Conservation (phyloP, 2,113 vertebrate species). For the Oceanodroma tethys region DNA sequence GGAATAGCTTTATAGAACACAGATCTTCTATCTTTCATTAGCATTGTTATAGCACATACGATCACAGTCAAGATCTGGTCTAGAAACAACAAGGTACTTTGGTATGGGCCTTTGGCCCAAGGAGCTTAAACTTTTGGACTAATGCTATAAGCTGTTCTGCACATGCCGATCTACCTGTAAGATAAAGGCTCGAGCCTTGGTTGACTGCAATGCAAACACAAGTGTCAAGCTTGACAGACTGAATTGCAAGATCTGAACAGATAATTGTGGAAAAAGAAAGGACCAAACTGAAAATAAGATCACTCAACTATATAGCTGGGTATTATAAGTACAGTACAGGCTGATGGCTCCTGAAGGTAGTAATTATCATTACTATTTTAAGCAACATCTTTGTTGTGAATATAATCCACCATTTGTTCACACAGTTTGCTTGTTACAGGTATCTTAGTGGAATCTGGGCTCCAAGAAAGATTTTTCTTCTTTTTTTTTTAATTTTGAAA, state of each 20-base stretch:
- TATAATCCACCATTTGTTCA: background rate
- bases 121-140: background rate
- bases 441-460: background rate
- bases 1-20: background rate
- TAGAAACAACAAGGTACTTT: background rate
- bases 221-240: background rate
- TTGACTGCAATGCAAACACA: background rate
- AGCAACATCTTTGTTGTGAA: background rate
- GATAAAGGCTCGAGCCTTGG: background rate
- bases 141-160: background rate
- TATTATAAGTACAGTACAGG: background rate
- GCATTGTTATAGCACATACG: background rate
- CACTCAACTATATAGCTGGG: background rate
- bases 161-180: background rate
- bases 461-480: background rate
- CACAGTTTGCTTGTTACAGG: background rate
- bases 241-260: background rate
- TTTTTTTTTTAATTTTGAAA: background rate
- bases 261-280: background rate
- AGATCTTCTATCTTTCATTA: background rate
- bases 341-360: background rate
- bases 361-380: slow-evolving; percentile 25
- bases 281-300: background rate
- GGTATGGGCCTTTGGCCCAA: background rate
- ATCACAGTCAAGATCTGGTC: background rate